Percentiles rank a stretch among this genome's conserved stretches.
These are phyloP conservation scores for Leucopternis melanops DNA, from an alignment of 2,113 vertebrate species.

Conservation along the genomic window DNA sequence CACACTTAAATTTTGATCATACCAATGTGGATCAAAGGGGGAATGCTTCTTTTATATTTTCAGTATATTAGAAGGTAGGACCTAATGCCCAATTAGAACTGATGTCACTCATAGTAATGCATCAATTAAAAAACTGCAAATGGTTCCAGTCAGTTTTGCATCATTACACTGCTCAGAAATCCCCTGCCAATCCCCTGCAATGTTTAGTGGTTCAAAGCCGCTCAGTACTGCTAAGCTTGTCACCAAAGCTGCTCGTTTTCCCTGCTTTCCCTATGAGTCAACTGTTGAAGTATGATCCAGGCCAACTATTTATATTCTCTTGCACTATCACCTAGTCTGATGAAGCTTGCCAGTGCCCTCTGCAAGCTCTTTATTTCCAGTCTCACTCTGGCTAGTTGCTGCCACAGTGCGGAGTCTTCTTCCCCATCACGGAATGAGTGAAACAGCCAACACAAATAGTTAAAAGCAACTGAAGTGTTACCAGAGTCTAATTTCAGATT, in stretches of 20 bases:
- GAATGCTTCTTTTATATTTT: slow-evolving; percentile 16
- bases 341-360: not conserved
- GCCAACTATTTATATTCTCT: not conserved
- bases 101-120: not conserved
- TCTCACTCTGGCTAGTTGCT: not conserved
- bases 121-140: slow-evolving; percentile 6
- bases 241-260: not conserved
- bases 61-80: not conserved
- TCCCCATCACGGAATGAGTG: not conserved
- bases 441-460: not conserved
- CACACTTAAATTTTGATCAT: slow-evolving; percentile 5
- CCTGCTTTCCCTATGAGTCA: not conserved
- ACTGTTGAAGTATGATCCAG: not conserved
- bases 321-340: not conserved
- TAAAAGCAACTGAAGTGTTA: slow-evolving; percentile 3
- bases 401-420: not conserved
- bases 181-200: not conserved
- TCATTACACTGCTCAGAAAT: not conserved
- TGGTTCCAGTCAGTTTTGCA: not conserved
- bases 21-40: not conserved
- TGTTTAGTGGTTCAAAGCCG: not conserved
- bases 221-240: not conserved
- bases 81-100: slow-evolving; percentile 4
- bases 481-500: not conserved
- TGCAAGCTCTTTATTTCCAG: not conserved